Evolutionary conservation across 2,113 vertebrate genomes (phyloP).

Genomic region (Zosterops pallidus): DNA sequence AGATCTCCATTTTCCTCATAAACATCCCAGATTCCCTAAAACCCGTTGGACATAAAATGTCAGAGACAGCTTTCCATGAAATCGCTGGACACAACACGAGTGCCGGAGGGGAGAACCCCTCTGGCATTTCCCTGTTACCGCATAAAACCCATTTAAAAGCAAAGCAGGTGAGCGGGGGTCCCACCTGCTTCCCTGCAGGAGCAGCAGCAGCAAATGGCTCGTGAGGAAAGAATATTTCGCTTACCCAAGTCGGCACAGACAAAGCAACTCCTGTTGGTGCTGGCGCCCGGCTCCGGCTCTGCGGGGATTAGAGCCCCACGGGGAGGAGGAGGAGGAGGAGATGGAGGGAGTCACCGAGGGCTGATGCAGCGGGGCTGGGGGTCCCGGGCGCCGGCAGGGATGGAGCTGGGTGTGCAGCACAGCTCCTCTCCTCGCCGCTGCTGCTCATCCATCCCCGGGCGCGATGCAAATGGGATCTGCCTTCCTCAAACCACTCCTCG

Average conservation of each 20-base stretch:
- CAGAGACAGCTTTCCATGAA: not conserved
- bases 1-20: not conserved
- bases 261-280: slow-evolving; percentile 42
- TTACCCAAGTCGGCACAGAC: slow-evolving; percentile 67
- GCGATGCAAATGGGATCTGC: accelerated
- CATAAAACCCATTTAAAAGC: not conserved
- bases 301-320: slow-evolving; percentile 61
- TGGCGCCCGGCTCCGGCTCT: slow-evolving; percentile 64
- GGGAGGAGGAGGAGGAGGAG: slow-evolving; percentile 47
- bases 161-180: not conserved
- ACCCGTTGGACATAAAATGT: not conserved
- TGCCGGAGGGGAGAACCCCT: not conserved
- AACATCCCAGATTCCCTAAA: not conserved
- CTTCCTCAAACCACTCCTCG: accelerated
- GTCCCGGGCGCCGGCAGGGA: not conserved
- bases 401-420: accelerated
- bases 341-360: slow-evolving; percentile 33
- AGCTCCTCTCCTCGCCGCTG: not conserved
- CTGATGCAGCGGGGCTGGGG: not conserved
- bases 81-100: not conserved
- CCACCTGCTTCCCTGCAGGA: not conserved
- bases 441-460: accelerated
- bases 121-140: not conserved
- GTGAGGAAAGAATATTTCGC: not conserved
- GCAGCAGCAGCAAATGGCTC: not conserved